Base-by-base conservation (phyloP, 1,140 invertebrate species). In the Ceratosolen solmsi region DNA sequence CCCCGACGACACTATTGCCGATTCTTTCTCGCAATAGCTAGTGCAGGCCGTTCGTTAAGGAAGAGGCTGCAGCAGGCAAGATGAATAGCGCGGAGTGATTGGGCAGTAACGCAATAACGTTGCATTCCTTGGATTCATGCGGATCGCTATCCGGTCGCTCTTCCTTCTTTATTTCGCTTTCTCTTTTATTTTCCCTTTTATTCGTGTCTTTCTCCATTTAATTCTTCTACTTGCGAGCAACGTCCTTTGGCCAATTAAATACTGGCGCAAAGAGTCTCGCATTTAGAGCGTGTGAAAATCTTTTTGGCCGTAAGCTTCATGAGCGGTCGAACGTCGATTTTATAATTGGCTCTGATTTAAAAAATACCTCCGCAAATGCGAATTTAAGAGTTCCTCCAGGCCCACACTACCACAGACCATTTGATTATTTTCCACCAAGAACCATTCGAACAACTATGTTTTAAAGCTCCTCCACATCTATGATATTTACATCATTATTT, bases 31-130 rank as follows among this genome's bases (percentile, higher is more conserved):
- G 2, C 27, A 13, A 54, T 2, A 15, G 0, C 63, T 3, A 38
- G 20, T 25, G 63, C 33, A 36, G 63, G 33, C 20, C 33, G 0
- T 38, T 38, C 33, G 20, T n/a, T 38, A 38, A 20, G 63, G 33
- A 36, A 36, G 30, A 65, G 11, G 17, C n/a, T n/a, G n/a, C n/a
- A n/a, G n/a, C n/a, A 2, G 3, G 1, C 17, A 65, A 68, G 63
- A 68, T 68, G 63, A 68, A 68, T 68, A 33, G 17, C 63, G 36
- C 20, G 33, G 36, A 68, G 20, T 68, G 63, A 68, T 68, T 38
- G 33, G 36, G 22, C 22, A 38, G 63, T n/a, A 68, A 68, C 22
- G 63, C 63, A 13, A 38, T 13, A 7, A 7, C 20, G 36, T 25
- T 38, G 22, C 63, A 38, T 68, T 68, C 63, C 20, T 68, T 0